Evolutionary conservation across 2,888 invertebrate genomes (phyloP), one percentile per base, ranked within the genome.

Genomic region (Nemotelus pantherinus): DNA sequence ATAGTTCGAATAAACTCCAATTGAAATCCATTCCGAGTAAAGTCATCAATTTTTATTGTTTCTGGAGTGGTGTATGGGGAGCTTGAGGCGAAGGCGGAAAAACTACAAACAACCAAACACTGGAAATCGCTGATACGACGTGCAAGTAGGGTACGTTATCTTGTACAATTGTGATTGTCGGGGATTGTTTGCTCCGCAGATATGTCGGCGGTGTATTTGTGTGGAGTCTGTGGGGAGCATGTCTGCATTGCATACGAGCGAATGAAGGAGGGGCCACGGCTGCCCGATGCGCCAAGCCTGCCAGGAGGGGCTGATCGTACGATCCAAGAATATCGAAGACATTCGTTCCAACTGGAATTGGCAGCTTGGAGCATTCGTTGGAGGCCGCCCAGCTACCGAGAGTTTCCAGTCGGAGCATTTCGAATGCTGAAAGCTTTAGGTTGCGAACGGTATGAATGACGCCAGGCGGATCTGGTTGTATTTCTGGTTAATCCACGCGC

Each of bases 311-410:
- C 55, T 39, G 70, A 41, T 39, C 65, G 45, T 45, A 25, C 45
- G 65, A 44, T 39, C 70, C 7, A 48, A 48, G 45, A 45, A 50
- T 7, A 53, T 39, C 53, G 7, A 45, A 65, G 65, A 65, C 44
- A 25, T 10, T 45, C 55, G 2, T 70, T 70, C 70, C 70, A 70
- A 55, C 55, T 53, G 70, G 70, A 55, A 70, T 70, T 41, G 39
- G 41, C 55, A 55, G 70, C 70, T 70, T 70, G 70, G 70, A 55
- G 70, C 70, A 55, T 53, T 70, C 70, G n/a, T 70, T 53, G 53
- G 53, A 43, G 70, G 67, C 4, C 67, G 67, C 9, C 50, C 48
- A 67, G 48, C 47, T 67, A 48, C 63, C 63, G 63, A 63, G 2
- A 5, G 41, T 47, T 70, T 70, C 70, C 70, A 70, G 70, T 53